A percentile compares a stretch with the other conserved stretches of the same genome.
phyloP scores from a whole-genome alignment of 2,888 invertebrate species.

The Miltochrista miniata region DNA sequence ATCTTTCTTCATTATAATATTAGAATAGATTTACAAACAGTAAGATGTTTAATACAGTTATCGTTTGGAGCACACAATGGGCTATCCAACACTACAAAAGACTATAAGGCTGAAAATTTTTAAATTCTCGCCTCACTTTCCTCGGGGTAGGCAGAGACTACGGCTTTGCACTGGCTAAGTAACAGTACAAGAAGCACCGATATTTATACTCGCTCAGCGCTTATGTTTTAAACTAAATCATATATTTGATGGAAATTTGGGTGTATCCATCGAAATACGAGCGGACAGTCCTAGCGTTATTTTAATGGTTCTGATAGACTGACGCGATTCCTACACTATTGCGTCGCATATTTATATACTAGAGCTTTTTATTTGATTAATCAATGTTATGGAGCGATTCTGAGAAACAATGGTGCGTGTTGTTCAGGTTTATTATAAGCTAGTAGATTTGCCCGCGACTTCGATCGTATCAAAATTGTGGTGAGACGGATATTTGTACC shows the following conservation, averaged over 20 bases:
- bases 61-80: no score
- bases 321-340: slow-evolving; percentile 26
- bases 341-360: slow-evolving; percentile 26
- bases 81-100: no score
- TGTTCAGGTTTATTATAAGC: neutral
- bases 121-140: no score
- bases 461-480: no score
- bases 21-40: no score
- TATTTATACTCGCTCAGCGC: slow-evolving; percentile 1
- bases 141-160: no score
- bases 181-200: neutral
- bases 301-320: slow-evolving; percentile 62
- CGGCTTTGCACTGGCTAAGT: no score
- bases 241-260: slow-evolving; percentile 77
- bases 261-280: slow-evolving; percentile 78
- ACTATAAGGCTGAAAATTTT: no score
- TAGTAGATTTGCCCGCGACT: no score
- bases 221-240: slow-evolving; percentile 37
- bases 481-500: no score
- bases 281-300: slow-evolving; percentile 65
- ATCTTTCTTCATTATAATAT: no score
- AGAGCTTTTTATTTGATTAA: slow-evolving; percentile 44
- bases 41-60: no score
- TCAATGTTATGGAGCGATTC: slow-evolving; percentile 7
- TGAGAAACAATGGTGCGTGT: neutral